Base-by-base conservation (phyloP, 2,888 invertebrate species). In the Aspidapion aeneum region DNA sequence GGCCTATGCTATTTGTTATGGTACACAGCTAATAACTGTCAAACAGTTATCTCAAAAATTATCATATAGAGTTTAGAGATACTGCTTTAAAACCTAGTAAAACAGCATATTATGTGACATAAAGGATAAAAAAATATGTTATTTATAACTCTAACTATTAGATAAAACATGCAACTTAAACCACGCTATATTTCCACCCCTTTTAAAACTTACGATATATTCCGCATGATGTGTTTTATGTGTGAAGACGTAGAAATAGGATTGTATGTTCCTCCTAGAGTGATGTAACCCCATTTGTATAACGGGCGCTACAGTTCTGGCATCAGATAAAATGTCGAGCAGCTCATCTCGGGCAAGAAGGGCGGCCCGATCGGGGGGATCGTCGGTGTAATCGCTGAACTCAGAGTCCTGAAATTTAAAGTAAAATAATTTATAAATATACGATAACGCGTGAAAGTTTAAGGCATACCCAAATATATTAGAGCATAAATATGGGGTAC, bases 271-370 rank as follows among this genome's bases (percentile, higher is more conserved):
- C 21, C 89, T 85, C 69, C 85, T 85, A 2, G 91, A 87, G 74
- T 93, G 93, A 77, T 90, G 88, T 78, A 89, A 85, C 18, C 89
- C 91, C 66, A 89, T 89, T 79, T 87, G 85, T 66, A 93, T 82
- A 69, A 93, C 81, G 0, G 96, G 96, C 1, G 94, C 91, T 19
- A 92, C 87, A 18, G 93, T 90, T 63, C 93, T 86, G 5, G 94
- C 93, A 80, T 97, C 96, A 60, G 95, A 94, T 66, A 98, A 84
- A 64, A 96, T 87, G 76, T 94, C 93, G 68, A 98, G 83, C 2
- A 96, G 87, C 59, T 89, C 86, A 78, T 95, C 92, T 22, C 94
- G 71, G 12, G 77, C 76, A 35, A 73, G 62, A 48, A 73, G 62
- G 21, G 73, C 71, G 2, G 76, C 77, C 60, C 69, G 72, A 64